A percentile compares a stretch with the other conserved stretches of the same genome.
These are phyloP conservation scores for Drosophila kuntzei DNA, from an alignment of 2,888 invertebrate genomes.

Conservation along the genomic window DNA sequence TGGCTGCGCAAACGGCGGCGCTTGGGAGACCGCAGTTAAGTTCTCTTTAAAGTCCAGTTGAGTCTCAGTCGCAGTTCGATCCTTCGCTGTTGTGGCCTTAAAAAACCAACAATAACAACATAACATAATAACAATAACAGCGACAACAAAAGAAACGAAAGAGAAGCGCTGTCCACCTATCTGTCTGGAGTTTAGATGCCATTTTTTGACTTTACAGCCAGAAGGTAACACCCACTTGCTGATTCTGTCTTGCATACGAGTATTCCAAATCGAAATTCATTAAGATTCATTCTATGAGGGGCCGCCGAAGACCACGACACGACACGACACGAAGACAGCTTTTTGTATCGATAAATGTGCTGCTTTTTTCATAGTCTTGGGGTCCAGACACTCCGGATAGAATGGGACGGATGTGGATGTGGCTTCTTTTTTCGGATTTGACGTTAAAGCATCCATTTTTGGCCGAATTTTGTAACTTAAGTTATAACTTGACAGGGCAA, in stretches of 20 bases:
- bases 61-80: slow-evolving; percentile 19
- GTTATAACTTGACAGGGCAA: slow-evolving; percentile 63
- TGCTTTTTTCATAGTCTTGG: slow-evolving; percentile 40
- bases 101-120: slow-evolving; percentile 57
- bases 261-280: slow-evolving; percentile 76
- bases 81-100: slow-evolving; percentile 35
- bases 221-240: slow-evolving; percentile 84
- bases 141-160: slow-evolving; percentile 39
- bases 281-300: slow-evolving; percentile 74
- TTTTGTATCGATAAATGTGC: slow-evolving; percentile 36
- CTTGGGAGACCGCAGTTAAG: slow-evolving; percentile 45
- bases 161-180: slow-evolving; percentile 74
- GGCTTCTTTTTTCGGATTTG: slow-evolving; percentile 45
- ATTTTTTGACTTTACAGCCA: slow-evolving; percentile 84
- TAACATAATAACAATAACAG: slow-evolving; percentile 44
- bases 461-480: slow-evolving; percentile 64
- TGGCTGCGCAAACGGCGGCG: slow-evolving; percentile 61
- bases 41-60: slow-evolving; percentile 17
- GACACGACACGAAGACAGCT: slow-evolving; percentile 39
- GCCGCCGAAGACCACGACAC: slow-evolving; percentile 21
- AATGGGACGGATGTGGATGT: slow-evolving; percentile 53
- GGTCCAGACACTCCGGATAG: slow-evolving; percentile 14
- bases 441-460: slow-evolving; percentile 66
- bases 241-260: slow-evolving; percentile 45
- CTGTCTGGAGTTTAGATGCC: slow-evolving; percentile 78